Evolutionary conservation across 2,888 invertebrate species (phyloP), one percentile per base, ranked within the genome.

Genomic region (Megaustenia siamemsis): DNA sequence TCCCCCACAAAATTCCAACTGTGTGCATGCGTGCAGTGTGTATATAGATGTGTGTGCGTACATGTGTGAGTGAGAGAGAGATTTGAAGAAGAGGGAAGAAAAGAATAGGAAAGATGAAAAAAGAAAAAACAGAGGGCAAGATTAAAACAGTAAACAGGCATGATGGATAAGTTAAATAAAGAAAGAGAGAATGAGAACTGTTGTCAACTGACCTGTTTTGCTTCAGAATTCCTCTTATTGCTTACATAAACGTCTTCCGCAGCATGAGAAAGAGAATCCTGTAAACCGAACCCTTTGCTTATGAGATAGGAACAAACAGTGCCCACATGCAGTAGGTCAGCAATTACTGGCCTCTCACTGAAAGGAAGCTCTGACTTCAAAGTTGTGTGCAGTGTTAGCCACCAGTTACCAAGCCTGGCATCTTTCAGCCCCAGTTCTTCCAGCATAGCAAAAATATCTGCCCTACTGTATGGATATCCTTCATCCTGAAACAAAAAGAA

Each of bases 361-460:
- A 28, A 35, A 15, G 82, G 43, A 38, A 82, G 71, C 35, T 71
- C 40, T n/a, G 84, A 56, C 35, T 71, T 68, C 85, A 96, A 94
- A 0, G 96, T 96, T n/a, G 94, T 94, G 21, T 92, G 90, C n/a
- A 94, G 92, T 38, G 40, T 73, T 21, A 89, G 86, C 75, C 93
- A 86, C 90, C 90, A 91, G 87, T 91, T 90, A 88, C 89, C 90
- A 15, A 90, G 87, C 8, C 68, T 35, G 56, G 85, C 86, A 71
- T 89, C 89, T 32, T 84, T 68, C 32, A 93, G 80, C 45, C 93
- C 93, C 24, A 88, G 45, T 15, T 87, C 89, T 68, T 86, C 83
- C 60, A 92, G 82, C 87, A 93, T 89, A 49, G 86, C 82, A 38
- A 87, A 88, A 2, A 91, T 71, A 84, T 93, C 93, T 82, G 86